These are phyloP conservation scores for Drosophila baimaii DNA, from an alignment of 1,140 invertebrate genomes.

Conservation along the genomic window DNA sequence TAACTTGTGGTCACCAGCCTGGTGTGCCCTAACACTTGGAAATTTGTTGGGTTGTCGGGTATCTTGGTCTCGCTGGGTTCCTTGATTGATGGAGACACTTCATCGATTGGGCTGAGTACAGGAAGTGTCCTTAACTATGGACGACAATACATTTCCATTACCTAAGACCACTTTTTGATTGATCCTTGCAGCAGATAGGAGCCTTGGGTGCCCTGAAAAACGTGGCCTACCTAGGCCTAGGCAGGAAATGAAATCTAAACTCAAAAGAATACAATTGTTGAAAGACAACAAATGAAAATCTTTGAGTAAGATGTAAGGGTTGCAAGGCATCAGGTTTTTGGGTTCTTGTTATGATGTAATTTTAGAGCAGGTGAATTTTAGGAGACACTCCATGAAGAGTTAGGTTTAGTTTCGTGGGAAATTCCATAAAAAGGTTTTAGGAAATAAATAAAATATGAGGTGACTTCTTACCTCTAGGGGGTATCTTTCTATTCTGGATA, in stretches of 20 bases:
- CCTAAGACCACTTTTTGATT: constrained; percentile 4
- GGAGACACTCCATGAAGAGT: not conserved
- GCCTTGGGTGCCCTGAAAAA: not conserved
- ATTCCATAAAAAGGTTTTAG: too few species aligned
- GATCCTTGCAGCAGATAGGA: constrained; percentile 29
- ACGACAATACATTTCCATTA: constrained; percentile 43
- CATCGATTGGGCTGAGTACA: constrained; percentile 34
- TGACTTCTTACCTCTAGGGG: not conserved
- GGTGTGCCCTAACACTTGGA: constrained; percentile 43
- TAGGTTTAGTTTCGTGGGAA: too few species aligned
- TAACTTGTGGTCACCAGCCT: constrained; percentile 51
- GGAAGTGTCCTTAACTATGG: constrained; percentile 42
- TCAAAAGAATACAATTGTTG: not conserved
- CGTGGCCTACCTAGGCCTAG: constrained; percentile 9
- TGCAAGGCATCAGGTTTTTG: not conserved
- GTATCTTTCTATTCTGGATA: not conserved
- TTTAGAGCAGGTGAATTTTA: not conserved
- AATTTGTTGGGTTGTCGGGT: not conserved
- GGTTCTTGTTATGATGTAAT: not conserved
- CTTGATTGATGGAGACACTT: constrained; percentile 53
- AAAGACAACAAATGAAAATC: constrained; percentile 8
- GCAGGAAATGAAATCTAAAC: constrained; percentile 37
- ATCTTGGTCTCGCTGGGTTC: constrained; percentile 10
- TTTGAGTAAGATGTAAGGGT: constrained; percentile 1
- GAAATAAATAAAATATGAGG: not conserved